Percentiles rank a stretch among this genome's conserved stretches.
phyloP scores from a whole-genome alignment of 2,113 vertebrate genomes.

The Antechinus flavipes region DNA sequence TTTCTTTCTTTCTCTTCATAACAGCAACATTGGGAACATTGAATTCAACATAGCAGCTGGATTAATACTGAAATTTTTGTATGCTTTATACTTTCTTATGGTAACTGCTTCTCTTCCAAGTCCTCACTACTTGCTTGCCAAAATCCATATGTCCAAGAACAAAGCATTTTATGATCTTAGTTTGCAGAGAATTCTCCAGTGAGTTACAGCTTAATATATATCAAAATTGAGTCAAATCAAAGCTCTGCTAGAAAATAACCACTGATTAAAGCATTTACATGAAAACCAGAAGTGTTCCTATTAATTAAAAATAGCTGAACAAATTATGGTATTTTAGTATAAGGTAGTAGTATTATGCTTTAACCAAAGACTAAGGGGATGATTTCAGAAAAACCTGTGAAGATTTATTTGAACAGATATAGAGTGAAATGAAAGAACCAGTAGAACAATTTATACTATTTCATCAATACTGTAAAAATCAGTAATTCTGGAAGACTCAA shows the following conservation, averaged over 20 bases:
- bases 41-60: background rate
- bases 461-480: background rate
- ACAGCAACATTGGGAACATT: background rate
- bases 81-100: background rate
- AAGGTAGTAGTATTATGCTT: background rate
- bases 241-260: background rate
- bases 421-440: background rate
- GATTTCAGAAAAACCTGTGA: background rate
- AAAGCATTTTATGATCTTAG: background rate
- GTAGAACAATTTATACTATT: background rate
- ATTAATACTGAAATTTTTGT: background rate
- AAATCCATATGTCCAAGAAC: background rate
- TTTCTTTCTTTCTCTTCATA: background rate
- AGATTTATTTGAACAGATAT: background rate
- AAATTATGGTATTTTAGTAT: background rate
- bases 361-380: too few species aligned
- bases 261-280: background rate
- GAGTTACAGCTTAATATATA: background rate
- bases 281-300: background rate
- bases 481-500: background rate
- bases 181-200: background rate
- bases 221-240: background rate
- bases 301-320: background rate
- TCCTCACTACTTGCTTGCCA: background rate
- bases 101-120: background rate